Conservation (phyloP, 2,113 vertebrate species). For the Petromus typicus region DNA sequence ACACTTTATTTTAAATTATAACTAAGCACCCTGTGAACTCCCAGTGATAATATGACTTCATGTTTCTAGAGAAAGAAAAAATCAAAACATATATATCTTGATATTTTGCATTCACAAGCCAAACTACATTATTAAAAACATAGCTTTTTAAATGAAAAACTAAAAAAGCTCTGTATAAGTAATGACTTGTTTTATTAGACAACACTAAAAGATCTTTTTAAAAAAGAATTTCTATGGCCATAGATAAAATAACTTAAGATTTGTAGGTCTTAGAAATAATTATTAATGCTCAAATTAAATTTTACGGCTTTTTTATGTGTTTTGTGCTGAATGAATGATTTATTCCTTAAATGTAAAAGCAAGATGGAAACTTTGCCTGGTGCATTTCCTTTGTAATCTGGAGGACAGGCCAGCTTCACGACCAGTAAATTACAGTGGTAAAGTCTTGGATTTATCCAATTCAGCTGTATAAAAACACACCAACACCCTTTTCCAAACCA, state of each 20-base stretch:
- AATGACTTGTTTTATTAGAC: constrained; percentile 54
- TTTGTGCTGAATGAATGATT: constrained; percentile 59
- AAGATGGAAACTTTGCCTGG: constrained; percentile 32
- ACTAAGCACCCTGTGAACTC: constrained; percentile 15
- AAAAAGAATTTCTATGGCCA: not conserved
- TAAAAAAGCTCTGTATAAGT: constrained; percentile 47
- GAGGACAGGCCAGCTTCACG: constrained; percentile 3
- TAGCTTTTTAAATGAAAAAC: constrained; percentile 45
- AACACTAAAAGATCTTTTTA: constrained; percentile 58
- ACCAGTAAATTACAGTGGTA: constrained; percentile 64
- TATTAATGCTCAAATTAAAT: constrained; percentile 59
- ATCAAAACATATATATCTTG: not conserved
- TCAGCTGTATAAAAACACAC: constrained; percentile 49
- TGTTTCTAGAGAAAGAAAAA: constrained; percentile 13
- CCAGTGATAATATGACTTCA: not conserved
- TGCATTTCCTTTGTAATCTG: constrained; percentile 57
- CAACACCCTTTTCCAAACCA: constrained; percentile 34
- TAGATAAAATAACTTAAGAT: constrained; percentile 25
- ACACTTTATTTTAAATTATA: not conserved
- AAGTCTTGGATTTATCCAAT: constrained; percentile 51
- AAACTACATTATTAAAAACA: constrained; percentile 39
- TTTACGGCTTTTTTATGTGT: constrained; percentile 33
- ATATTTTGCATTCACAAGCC: constrained; percentile 34
- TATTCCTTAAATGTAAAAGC: constrained; percentile 64
- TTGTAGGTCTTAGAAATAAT: constrained; percentile 61